Evolutionary conservation across 2,888 invertebrate species (phyloP), one percentile per base, ranked within the genome.

Genomic region (Busseola fusca): DNA sequence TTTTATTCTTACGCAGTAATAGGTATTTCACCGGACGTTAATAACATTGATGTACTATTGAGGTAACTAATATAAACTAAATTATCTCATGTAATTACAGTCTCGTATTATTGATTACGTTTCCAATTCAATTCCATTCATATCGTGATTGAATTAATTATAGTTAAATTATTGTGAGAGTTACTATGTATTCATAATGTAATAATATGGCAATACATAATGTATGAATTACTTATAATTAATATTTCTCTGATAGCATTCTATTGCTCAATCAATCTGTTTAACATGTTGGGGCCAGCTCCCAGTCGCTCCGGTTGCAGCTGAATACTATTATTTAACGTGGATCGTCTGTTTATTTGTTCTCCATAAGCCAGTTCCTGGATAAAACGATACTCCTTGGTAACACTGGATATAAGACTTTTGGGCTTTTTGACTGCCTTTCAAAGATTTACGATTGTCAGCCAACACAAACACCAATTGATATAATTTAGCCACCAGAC

Each of bases 11-110:
- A n/a, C 10, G 6, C 25, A 25, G 40, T 18, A 14, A 14, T n/a
- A 45, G 45, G 45, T 48, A 45, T 45, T 60, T 73, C 7, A 0
- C 16, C 3, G 65, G 3, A 58, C 18, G 45, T 30, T 69, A 74
- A 50, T 76, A 69, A 21, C n/a, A 69, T 76, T 30, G n/a, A 27
- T 16, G 50, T 37, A 54, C 37, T 62, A 37, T 27, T 50, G 14
- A 79, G 48, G 25, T 59, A n/a, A n/a, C n/a, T 21, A 57, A 60
- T 50, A n/a, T 56, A 57, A 59, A 64, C 59, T 64, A 59, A 66
- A 69, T 80, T 66, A 72, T 75, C 27, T 64, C 12, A 50, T 59
- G 52, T 69, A 64, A 77, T 79, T 76, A 79, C 52, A 72, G 64
- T 64, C 59, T 58, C 9, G 34, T 27, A n/a, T 42, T 72, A 79